Percentiles rank a stretch among this genome's conserved stretches.
phyloP scores from a whole-genome alignment of 2,797 vertebrate species.

The Coregonus sp. region DNA sequence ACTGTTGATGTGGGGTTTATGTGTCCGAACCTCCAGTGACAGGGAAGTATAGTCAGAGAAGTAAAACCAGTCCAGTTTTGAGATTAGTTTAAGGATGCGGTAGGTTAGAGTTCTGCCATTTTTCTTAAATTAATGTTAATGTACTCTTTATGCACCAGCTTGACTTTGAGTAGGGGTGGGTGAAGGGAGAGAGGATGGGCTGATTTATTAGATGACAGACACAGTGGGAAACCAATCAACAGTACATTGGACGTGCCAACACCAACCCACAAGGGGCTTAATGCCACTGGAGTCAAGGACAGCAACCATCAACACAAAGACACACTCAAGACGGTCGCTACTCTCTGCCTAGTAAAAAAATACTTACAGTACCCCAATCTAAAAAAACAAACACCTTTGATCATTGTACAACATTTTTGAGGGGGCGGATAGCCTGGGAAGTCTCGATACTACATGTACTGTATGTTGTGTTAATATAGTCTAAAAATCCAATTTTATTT shows the following conservation, averaged over 20 bases:
- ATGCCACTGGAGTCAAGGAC: conserved; percentile 59
- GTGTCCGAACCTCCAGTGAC: conserved; percentile 18
- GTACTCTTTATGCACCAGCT: conserved; percentile 6
- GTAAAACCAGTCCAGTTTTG: conserved; percentile 8
- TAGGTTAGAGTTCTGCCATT: not conserved
- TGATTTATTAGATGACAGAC: conserved; percentile 68
- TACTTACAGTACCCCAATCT: not conserved
- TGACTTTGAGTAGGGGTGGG: conserved; percentile 18
- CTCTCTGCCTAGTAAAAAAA: conserved; percentile 28
- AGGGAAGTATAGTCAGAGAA: not conserved
- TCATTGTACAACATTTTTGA: not conserved
- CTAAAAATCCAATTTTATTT: too few relatives aligned
- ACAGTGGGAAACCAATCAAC: conserved; percentile 68
- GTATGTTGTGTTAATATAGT: not conserved
- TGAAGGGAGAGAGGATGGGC: conserved; percentile 24
- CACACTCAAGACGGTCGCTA: conserved; percentile 28
- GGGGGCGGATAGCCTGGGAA: not conserved
- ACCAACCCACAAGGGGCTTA: conserved; percentile 43
- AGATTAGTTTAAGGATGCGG: conserved; percentile 1
- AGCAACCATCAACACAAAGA: conserved; percentile 52
- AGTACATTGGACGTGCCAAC: conserved; percentile 58
- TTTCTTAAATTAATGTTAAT: conserved; percentile 3
- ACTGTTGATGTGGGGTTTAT: conserved; percentile 56
- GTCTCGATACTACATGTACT: not conserved
- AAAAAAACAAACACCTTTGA: not conserved